Evolutionary conservation across 1,140 invertebrate genomes (phyloP), one percentile per base, ranked within the genome.

Genomic region (Drosophila erecta): DNA sequence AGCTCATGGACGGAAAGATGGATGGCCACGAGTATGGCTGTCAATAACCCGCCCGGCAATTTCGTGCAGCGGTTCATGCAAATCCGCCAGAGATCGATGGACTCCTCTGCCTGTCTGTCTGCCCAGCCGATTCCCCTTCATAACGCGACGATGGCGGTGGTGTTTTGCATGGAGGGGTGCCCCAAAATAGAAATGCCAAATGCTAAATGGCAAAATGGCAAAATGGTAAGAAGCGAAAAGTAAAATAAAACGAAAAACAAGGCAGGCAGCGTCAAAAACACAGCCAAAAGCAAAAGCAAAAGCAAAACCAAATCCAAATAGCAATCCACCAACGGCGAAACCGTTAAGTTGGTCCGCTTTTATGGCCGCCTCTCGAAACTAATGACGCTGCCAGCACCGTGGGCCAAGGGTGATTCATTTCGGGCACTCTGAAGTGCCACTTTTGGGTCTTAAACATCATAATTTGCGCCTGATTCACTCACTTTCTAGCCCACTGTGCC

Each of bases 331-430:
- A 54, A 66, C 66, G 17, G 62, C 49, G 22, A 69, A 69, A 69
- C 67, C 69, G 69, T 72, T 72, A 72, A 72, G 67, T 72, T 72
- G 69, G 69, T 72, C 67, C 66, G 69, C 67, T 72, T 72, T 72
- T 72, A 59, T 71, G 54, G 54, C 54, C 38, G 55, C 69, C 54
- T 71, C 66, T 72, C 69, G 55, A 50, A 50, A 64, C 40, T 66
- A 65, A 43, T 67, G 64, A 35, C 49, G 30, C 57, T 17, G 44
- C 44, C 2, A 7, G 22, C 30, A 72, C 69, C 51, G 66, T 72
- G 69, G 65, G 14, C 7, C 37, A n/a, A 38, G 38, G 11, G 3
- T 0, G 22, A 12, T 17, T 12, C n/a, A 22, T 38, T 22, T 20
- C 14, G 4, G 3, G 14, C 14, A 20, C 14, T 47, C n/a, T 37